Evolutionary conservation across 1,140 invertebrate species (phyloP).

Genomic region (Stegodyphus mimosarum): DNA sequence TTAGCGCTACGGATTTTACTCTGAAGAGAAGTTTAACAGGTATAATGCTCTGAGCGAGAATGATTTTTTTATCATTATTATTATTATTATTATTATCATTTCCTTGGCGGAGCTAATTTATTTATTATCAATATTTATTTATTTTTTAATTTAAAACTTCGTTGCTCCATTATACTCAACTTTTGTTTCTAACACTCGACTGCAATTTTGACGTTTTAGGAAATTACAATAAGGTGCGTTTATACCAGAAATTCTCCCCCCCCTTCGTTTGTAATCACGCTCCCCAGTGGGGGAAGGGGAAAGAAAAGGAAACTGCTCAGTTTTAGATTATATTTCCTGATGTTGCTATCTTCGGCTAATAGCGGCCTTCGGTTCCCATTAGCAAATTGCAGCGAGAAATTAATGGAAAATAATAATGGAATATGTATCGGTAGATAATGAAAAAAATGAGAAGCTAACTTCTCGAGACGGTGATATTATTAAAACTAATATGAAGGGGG

Average conservation of each 20-base stretch:
- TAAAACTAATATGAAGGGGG: slow-evolving; percentile 26
- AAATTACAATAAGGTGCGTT: slow-evolving; percentile 38
- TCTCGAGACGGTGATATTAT: slow-evolving; percentile 22
- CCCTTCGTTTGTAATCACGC: background rate
- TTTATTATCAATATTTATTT: slow-evolving; percentile 41
- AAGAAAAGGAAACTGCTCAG: background rate
- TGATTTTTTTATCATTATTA: background rate
- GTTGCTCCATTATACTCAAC: background rate
- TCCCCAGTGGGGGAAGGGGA: background rate
- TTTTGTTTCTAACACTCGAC: background rate
- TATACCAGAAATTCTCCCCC: background rate
- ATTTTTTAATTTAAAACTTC: slow-evolving; percentile 33
- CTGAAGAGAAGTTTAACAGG: background rate
- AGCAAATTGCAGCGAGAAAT: slow-evolving; percentile 42
- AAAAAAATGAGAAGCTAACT: slow-evolving; percentile 25
- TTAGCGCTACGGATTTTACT: background rate
- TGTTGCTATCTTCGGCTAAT: background rate
- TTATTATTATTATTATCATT: slow-evolving; percentile 17
- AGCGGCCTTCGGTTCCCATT: slow-evolving; percentile 20
- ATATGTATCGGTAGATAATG: slow-evolving; percentile 10
- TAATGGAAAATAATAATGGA: slow-evolving; percentile 52
- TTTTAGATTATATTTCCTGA: background rate
- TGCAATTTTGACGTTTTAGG: slow-evolving; percentile 41
- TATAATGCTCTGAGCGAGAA: background rate
- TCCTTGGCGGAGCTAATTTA: slow-evolving; percentile 22